phyloP scores from a whole-genome alignment of 2,113 vertebrate species.

The Platysteira castanea region DNA sequence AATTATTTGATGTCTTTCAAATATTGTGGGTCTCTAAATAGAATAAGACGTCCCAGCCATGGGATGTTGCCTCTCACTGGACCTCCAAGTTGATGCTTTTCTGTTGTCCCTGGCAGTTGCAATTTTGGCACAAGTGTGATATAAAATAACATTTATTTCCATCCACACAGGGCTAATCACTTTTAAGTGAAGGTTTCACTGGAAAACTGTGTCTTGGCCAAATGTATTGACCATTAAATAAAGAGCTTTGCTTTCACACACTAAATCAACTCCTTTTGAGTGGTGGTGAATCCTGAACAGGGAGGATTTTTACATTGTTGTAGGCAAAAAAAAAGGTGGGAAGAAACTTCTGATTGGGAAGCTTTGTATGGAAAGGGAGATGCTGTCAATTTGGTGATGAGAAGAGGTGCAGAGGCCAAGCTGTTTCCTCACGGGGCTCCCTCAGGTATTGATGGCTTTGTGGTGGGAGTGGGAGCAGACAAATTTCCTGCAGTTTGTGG shows the following conservation, averaged over 20 bases:
- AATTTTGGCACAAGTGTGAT: not conserved
- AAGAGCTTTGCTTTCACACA: not conserved
- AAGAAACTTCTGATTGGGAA: not conserved
- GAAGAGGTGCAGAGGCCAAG: not conserved
- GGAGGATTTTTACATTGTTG: fast-evolving
- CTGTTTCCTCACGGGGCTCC: not conserved
- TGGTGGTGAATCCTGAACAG: not conserved
- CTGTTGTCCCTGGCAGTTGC: not conserved
- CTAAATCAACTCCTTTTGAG: not conserved
- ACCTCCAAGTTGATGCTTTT: not conserved
- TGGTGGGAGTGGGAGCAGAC: not conserved
- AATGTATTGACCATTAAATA: not conserved
- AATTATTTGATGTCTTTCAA: not conserved
- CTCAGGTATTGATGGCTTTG: not conserved
- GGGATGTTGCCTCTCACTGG: not conserved
- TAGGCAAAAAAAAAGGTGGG: not conserved
- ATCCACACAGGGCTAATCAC: not conserved
- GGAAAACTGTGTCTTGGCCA: not conserved
- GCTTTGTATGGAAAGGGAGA: not conserved
- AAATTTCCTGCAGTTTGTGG: not conserved
- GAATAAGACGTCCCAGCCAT: too few relatives aligned
- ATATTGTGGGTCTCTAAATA: not conserved
- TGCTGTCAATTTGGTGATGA: not conserved
- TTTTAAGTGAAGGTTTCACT: not conserved
- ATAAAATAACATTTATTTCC: not conserved